A percentile compares a stretch with the other conserved stretches of the same genome.
Evolutionary conservation across 2,797 vertebrate species (phyloP).

Genomic region (Sebastes minor): DNA sequence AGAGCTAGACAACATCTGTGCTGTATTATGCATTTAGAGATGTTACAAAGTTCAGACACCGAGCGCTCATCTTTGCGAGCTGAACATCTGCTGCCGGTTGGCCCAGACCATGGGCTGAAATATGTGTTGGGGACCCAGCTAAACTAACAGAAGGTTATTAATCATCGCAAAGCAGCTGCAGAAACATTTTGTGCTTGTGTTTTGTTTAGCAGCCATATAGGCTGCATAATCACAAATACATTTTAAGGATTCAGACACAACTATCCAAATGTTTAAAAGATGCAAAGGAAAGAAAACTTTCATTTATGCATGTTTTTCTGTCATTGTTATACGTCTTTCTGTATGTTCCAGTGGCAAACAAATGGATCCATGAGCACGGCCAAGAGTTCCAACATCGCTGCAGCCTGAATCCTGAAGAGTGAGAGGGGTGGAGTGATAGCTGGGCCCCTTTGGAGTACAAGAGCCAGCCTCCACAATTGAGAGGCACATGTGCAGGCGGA

Average conservation of each 20-base stretch:
- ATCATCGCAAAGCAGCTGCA: constrained; percentile 43
- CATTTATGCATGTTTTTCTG: neutral
- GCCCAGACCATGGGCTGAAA: constrained; percentile 25
- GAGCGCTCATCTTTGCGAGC: constrained; percentile 27
- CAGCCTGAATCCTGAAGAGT: constrained; percentile 83
- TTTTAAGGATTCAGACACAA: neutral
- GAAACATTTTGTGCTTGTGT: constrained; percentile 18
- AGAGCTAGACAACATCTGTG: constrained; percentile 59
- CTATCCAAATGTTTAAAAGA: neutral
- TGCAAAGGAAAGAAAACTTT: neutral
- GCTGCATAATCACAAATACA: neutral
- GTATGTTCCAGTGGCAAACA: constrained; percentile 90
- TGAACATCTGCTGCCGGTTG: constrained; percentile 62
- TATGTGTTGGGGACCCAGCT: constrained; percentile 21
- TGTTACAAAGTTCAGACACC: constrained; percentile 46
- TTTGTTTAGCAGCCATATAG: neutral
- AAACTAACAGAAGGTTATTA: constrained; percentile 36
- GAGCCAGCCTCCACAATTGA: constrained; percentile 61
- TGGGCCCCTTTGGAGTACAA: constrained; percentile 67
- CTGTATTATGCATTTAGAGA: constrained; percentile 50
- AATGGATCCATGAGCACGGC: constrained; percentile 94
- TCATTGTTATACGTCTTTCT: neutral
- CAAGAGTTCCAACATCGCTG: constrained; percentile 93
- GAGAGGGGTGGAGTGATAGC: constrained; percentile 52
- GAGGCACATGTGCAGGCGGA: constrained; percentile 45